phyloP scores from a whole-genome alignment of 2,113 vertebrate genomes.

The Otolemur garnettii region DNA sequence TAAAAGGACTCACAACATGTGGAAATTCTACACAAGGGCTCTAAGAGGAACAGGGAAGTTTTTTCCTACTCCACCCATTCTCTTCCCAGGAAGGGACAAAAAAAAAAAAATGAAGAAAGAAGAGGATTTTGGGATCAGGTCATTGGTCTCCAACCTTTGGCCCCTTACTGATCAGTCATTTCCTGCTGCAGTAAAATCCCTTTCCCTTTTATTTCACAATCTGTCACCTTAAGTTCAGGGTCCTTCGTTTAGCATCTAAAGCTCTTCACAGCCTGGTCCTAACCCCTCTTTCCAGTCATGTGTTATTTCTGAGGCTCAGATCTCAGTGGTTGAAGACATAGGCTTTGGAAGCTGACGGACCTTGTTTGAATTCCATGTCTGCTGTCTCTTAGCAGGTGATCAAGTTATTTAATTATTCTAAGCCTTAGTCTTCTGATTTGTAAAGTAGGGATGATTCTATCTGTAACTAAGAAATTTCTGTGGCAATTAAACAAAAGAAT shows the following conservation, averaged over 20 bases:
- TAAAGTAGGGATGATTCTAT: neutral
- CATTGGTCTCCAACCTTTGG: neutral
- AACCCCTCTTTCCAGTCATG: neutral
- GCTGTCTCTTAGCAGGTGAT: neutral
- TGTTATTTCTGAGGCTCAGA: constrained; percentile 42
- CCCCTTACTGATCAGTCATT: neutral
- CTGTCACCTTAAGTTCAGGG: constrained; percentile 13
- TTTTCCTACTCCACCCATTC: neutral
- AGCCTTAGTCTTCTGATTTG: neutral
- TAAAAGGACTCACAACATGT: neutral
- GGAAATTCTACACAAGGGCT: neutral
- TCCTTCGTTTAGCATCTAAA: constrained; percentile 12
- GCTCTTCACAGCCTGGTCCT: neutral
- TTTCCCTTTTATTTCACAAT: constrained; percentile 24
- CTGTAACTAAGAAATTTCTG: constrained; percentile 28
- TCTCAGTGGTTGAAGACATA: neutral
- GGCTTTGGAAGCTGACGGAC: neutral
- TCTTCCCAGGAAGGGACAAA: neutral
- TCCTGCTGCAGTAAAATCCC: neutral
- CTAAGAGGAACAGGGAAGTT: neutral
- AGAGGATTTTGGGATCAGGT: neutral
- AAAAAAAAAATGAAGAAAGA: constrained; percentile 27
- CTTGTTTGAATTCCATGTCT: neutral
- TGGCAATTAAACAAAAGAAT: neutral
- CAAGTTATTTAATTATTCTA: constrained; percentile 34